phyloP scores from a whole-genome alignment of 2,797 vertebrate genomes.

The Balearica regulorum region DNA sequence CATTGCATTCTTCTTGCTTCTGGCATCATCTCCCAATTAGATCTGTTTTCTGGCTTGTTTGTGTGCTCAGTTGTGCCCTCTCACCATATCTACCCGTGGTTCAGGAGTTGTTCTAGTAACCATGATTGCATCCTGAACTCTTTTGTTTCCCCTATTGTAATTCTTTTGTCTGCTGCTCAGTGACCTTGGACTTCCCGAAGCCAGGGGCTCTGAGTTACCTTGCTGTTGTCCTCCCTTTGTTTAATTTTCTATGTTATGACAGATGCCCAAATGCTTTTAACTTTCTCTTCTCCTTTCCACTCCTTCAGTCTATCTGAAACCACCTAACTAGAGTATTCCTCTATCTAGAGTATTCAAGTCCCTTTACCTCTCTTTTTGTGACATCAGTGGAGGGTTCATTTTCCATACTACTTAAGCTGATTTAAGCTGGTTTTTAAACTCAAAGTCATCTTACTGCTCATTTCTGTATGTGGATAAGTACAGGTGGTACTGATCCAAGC shows the following conservation, averaged over 20 bases:
- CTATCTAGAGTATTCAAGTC: not conserved
- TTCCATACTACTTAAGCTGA: not conserved
- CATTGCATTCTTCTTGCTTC: not conserved
- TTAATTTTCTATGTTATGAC: not conserved
- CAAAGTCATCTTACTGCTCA: not conserved
- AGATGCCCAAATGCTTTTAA: not conserved
- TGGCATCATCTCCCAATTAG: not conserved
- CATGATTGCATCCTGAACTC: not conserved
- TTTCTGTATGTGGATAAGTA: not conserved
- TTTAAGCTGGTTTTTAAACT: not conserved
- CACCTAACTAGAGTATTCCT: too few relatives aligned
- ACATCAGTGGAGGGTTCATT: not conserved
- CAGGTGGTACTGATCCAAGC: not conserved
- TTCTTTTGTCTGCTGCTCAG: not conserved
- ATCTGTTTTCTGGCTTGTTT: not conserved
- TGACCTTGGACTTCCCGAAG: not conserved
- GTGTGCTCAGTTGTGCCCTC: not conserved
- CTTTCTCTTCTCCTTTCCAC: not conserved
- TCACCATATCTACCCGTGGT: not conserved
- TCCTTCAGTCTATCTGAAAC: not conserved
- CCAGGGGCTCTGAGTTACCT: not conserved
- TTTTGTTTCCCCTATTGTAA: not conserved
- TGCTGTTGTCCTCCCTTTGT: not conserved
- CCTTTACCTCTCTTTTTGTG: not conserved
- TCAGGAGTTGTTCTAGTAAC: not conserved